Conservation (phyloP, 1,140 invertebrate species). For the Drosophila ficusphila region DNA sequence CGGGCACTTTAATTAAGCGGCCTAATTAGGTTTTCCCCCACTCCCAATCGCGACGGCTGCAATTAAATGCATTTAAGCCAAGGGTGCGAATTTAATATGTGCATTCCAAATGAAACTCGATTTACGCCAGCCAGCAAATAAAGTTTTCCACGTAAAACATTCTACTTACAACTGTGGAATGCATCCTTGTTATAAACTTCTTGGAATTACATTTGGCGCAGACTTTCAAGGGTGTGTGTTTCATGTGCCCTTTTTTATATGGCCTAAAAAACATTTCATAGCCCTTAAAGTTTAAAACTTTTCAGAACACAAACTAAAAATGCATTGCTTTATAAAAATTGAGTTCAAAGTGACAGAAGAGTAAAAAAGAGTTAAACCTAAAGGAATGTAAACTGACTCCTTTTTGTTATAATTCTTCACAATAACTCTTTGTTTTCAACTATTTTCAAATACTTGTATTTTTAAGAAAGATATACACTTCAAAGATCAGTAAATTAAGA, state of each 20-base stretch:
- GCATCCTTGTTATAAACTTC: slow-evolving; percentile 5
- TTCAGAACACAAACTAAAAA: no score
- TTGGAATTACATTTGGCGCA: slow-evolving; percentile 11
- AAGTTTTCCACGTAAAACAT: slow-evolving; percentile 6
- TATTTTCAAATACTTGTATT: no score
- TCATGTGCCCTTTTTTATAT: neutral
- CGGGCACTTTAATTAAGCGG: slow-evolving; percentile 14
- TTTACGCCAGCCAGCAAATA: slow-evolving; percentile 6
- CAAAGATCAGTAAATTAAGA: no score
- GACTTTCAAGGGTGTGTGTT: neutral
- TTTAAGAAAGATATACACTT: no score
- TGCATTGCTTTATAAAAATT: no score
- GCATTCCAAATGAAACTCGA: slow-evolving; percentile 13
- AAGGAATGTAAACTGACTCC: no score
- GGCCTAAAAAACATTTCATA: neutral
- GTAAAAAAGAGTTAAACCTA: no score
- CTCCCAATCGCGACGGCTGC: slow-evolving; percentile 3
- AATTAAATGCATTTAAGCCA: slow-evolving; percentile 18
- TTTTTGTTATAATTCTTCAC: no score
- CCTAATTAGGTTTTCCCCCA: slow-evolving; percentile 15
- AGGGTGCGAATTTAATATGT: slow-evolving; percentile 12
- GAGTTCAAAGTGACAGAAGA: no score
- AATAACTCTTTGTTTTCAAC: no score
- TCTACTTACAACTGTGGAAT: neutral
- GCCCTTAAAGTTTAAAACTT: no score